A percentile compares a stretch with the other conserved stretches of the same genome.
phyloP scores from a whole-genome alignment of 2,797 vertebrate species.

The Enteromius unitaeniatus region DNA sequence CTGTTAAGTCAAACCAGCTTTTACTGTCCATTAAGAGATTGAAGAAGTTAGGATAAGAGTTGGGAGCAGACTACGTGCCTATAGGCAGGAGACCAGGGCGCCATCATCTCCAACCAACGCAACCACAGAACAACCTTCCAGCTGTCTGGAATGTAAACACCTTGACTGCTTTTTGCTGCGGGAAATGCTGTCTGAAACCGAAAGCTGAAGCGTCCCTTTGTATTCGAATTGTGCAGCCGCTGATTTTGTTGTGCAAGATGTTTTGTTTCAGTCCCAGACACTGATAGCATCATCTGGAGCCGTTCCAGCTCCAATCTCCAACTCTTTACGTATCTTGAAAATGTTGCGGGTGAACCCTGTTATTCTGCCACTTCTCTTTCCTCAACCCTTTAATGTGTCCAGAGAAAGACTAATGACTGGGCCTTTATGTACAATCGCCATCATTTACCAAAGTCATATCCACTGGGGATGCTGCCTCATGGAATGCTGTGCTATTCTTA shows the following conservation, averaged over 20 bases:
- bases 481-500: constrained; percentile 55
- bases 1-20: constrained; percentile 54
- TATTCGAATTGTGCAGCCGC: constrained; percentile 48
- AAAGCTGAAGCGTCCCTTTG: constrained; percentile 50
- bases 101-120: constrained; percentile 51
- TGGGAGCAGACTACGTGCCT: constrained; percentile 44
- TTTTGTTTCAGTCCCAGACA: constrained; percentile 65
- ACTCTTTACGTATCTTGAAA: constrained; percentile 37
- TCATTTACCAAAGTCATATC: constrained; percentile 77
- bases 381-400: constrained; percentile 74
- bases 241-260: constrained; percentile 57
- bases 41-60: constrained; percentile 27
- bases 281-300: constrained; percentile 71
- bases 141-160: constrained; percentile 69
- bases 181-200: constrained; percentile 35
- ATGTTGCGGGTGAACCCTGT: constrained; percentile 40
- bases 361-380: constrained; percentile 67
- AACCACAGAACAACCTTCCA: constrained; percentile 54
- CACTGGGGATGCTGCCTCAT: constrained; percentile 51
- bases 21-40: constrained; percentile 52
- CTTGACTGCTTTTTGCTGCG: constrained; percentile 53
- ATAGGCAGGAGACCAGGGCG: constrained; percentile 42
- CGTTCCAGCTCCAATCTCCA: constrained; percentile 68
- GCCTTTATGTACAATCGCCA: constrained; percentile 75
- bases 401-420: constrained; percentile 73